Percentiles rank a stretch among this genome's conserved stretches.
Evolutionary conservation across 2,888 invertebrate genomes (phyloP).

Genomic region (Hetaerina titia): DNA sequence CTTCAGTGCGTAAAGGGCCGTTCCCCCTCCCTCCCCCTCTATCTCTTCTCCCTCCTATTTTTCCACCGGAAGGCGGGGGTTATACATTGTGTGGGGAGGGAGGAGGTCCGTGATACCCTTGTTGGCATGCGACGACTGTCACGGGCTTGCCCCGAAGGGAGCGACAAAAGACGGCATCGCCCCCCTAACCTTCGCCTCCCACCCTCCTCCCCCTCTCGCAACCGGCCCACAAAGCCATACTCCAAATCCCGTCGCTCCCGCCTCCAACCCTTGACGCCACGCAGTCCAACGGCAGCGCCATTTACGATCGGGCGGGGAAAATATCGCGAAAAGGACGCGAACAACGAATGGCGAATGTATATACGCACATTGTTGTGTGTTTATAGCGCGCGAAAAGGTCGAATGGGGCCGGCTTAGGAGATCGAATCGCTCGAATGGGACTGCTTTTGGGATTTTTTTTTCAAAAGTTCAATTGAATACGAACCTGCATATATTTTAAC

Average conservation of each 20-base stretch:
- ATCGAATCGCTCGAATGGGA: no score
- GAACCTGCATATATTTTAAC: no score
- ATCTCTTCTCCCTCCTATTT: background rate
- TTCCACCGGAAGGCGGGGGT: background rate
- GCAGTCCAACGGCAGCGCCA: background rate
- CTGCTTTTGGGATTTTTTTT: no score
- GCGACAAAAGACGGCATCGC: background rate
- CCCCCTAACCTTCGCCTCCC: background rate
- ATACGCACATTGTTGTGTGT: no score
- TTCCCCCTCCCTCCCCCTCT: no score
- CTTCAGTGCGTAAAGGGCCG: no score
- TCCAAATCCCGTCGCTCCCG: background rate
- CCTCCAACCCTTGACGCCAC: background rate
- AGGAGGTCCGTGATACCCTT: background rate
- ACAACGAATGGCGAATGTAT: no score
- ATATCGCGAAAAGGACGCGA: no score
- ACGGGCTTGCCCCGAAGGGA: conserved; percentile 27
- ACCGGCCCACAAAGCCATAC: background rate
- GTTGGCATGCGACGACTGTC: conserved; percentile 50
- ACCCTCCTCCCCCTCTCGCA: background rate
- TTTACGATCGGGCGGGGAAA: background rate
- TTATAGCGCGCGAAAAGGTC: no score
- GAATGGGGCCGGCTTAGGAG: no score
- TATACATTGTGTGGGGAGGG: background rate
- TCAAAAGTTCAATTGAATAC: no score